A percentile compares a stretch with the other conserved stretches of the same genome.
Conservation (phyloP, 2,797 vertebrate species). For the Myripristis jacobus region DNA sequence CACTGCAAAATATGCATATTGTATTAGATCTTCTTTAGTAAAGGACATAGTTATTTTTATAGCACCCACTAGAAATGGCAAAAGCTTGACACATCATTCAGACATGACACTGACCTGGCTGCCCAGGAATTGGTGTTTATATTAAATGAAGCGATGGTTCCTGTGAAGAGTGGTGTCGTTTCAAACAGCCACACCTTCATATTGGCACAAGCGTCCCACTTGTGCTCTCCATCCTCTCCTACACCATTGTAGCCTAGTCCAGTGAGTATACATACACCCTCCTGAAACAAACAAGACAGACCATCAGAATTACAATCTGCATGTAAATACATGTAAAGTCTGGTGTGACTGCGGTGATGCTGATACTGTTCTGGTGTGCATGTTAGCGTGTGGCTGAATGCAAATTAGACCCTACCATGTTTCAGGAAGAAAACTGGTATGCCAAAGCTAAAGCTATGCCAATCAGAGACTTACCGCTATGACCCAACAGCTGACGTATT, state of each 20-base stretch:
- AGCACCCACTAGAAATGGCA: background rate
- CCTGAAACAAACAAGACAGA: conserved; percentile 78
- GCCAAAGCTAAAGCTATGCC: background rate
- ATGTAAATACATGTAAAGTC: conserved; percentile 4
- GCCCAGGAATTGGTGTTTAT: conserved; percentile 98
- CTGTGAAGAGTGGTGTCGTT: conserved; percentile 93
- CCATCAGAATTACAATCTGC: background rate
- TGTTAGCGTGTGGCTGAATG: conserved; percentile 6
- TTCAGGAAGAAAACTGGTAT: conserved; percentile 3
- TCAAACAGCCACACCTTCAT: conserved; percentile 97
- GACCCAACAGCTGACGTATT: conserved; percentile 98
- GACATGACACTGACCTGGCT: conserved; percentile 86
- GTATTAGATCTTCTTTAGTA: conserved; percentile 16
- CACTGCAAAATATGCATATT: conserved; percentile 13
- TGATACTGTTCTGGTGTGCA: background rate
- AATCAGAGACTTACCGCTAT: conserved; percentile 87
- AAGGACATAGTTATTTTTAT: conserved; percentile 57
- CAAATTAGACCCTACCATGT: background rate
- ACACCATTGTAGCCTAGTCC: conserved; percentile 92
- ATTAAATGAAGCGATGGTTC: conserved; percentile 97
- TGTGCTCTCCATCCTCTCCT: conserved; percentile 77
- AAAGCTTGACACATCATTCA: conserved; percentile 9
- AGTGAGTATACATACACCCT: conserved; percentile 93
- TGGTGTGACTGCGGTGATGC: background rate
- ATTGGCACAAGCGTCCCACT: conserved; percentile 96